These are phyloP conservation scores for Leptinotarsa peninsularis DNA, from an alignment of 2,888 invertebrate genomes.

Conservation along the genomic window DNA sequence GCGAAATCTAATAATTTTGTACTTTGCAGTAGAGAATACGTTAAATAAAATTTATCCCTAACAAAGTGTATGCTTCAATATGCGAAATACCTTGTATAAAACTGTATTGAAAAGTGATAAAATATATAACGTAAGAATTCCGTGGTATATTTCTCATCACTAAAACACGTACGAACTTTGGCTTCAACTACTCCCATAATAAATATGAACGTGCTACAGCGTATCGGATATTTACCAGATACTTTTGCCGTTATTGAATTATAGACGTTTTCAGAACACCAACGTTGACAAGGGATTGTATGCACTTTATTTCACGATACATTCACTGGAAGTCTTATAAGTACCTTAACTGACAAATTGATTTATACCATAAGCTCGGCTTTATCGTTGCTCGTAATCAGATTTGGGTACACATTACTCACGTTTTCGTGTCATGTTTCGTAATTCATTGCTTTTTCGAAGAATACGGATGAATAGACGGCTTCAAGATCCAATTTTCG, in stretches of 20 bases:
- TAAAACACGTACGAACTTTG: neutral
- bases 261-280: slow-evolving; percentile 15
- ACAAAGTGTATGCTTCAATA: no score
- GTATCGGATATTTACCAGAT: slow-evolving; percentile 23
- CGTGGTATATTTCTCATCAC: neutral
- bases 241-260: slow-evolving; percentile 26
- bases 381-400: slow-evolving; percentile 29
- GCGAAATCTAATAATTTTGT: no score
- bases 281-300: slow-evolving; percentile 16
- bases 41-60: no score
- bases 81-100: no score
- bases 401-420: slow-evolving; percentile 24
- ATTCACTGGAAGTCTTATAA: slow-evolving; percentile 36
- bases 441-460: slow-evolving; percentile 7
- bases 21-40: no score
- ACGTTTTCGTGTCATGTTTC: slow-evolving; percentile 24
- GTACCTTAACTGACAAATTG: slow-evolving; percentile 32
- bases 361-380: slow-evolving; percentile 25
- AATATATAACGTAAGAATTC: neutral
- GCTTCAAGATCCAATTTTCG: slow-evolving; percentile 9
- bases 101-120: no score
- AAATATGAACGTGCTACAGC: slow-evolving; percentile 17
- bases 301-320: slow-evolving; percentile 26
- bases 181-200: neutral
- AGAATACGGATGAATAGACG: slow-evolving; percentile 5